Base-by-base conservation (phyloP, 35 echinoderm and acorn worm genomes). In the Holothuria glaberrima region DNA sequence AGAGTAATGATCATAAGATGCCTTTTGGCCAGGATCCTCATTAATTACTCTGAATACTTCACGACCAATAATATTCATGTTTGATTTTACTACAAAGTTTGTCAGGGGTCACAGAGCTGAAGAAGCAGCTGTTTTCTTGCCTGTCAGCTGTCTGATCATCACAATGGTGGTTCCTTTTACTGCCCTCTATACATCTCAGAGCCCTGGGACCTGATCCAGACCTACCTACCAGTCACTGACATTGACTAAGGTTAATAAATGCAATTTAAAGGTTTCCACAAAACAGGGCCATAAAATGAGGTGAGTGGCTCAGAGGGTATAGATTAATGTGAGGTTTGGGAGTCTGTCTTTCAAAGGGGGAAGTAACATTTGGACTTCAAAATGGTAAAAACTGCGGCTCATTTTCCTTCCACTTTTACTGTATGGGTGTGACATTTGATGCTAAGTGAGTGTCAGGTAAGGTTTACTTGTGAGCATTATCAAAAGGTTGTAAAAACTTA, bases 251-350 rank as follows among this genome's bases (percentile, higher is more conserved):
- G 64, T 68, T 68, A 68, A 68, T 68, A 68, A 68, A 68, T 68
- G 64, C 64, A 68, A 68, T 68, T 68, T 68, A 68, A 68, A 68
- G 22, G 19, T 68, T 68, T 68, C 64, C 64, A 68, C 64, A 68
- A 68, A 68, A 68, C 64, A 68, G 64, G 64, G n/a, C 64, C 64
- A 68, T 68, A 68, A 68, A 68, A 20, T 68, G 19, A 68, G 64
- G 64, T 68, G 38, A 50, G 44, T 48, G 44, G 74, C 44, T 33
- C 41, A 48, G 74, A 29, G 74, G 29, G 50, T 27, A n/a, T n/a
- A 26, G 35, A 78, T 48, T 48, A 41, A 78, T 48, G 22, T 26
- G 74, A 35, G 74, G 36, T 48, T 78, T 50, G 74, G 50, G 50
- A 54, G 50, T 54, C 50, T 9, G 10, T 54, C 50, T 9, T 17